A percentile compares a stretch with the other conserved stretches of the same genome.
phyloP scores from a whole-genome alignment of 2,113 vertebrate species.

The Vidua macroura region DNA sequence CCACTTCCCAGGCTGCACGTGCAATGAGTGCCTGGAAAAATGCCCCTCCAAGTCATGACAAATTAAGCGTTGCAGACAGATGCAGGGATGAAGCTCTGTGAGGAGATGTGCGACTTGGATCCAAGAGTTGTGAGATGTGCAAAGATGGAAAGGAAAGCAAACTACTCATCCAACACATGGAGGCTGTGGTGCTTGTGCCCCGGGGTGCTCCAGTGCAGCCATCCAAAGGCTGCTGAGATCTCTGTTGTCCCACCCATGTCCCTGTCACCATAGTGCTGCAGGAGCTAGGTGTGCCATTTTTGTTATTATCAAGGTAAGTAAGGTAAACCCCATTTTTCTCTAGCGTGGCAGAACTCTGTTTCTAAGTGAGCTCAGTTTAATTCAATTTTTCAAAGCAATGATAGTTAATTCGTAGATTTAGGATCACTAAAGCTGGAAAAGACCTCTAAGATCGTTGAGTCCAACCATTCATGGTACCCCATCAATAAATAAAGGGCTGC shows the following conservation, averaged over 20 bases:
- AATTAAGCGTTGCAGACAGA: background rate
- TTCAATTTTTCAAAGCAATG: background rate
- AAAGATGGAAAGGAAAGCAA: background rate
- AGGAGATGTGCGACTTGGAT: background rate
- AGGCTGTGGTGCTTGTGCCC: background rate
- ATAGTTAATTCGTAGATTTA: background rate
- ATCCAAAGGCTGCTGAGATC: background rate
- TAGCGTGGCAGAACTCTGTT: background rate
- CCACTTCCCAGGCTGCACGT: background rate
- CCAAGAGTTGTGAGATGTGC: background rate
- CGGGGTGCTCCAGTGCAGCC: background rate
- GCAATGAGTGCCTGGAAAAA: constrained; percentile 20
- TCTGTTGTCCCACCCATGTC: rapidly evolving
- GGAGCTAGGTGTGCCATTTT: background rate
- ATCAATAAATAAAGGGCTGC: background rate
- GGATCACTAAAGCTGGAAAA: background rate
- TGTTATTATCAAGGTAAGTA: background rate
- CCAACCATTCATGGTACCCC: background rate
- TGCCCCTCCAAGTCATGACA: background rate
- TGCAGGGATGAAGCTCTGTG: background rate
- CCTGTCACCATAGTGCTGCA: rapidly evolving
- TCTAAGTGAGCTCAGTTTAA: background rate
- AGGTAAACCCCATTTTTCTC: background rate
- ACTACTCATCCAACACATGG: background rate
- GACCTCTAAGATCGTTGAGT: background rate